A percentile compares a stretch with the other conserved stretches of the same genome.
Conservation (phyloP, 1,140 invertebrate genomes). For the Ceratoteleas bidentatus region DNA sequence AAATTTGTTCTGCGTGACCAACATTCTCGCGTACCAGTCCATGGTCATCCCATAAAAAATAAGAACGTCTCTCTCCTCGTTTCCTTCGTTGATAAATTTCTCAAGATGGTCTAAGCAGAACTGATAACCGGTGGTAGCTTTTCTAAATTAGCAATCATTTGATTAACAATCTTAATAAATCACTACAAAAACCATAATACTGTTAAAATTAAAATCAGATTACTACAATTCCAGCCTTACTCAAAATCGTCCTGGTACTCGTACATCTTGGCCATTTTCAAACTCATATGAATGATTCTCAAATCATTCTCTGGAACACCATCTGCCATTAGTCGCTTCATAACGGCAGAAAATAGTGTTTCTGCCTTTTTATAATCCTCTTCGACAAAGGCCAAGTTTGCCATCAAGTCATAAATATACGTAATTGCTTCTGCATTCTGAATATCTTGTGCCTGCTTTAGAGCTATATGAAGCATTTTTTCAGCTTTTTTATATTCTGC, state of each 20-base stretch:
- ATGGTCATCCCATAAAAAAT: constrained; percentile 87
- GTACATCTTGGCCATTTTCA: constrained; percentile 88
- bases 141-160: constrained; percentile 75
- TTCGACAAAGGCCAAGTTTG: constrained; percentile 91
- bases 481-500: constrained; percentile 91
- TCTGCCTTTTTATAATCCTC: constrained; percentile 91
- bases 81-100: constrained; percentile 81
- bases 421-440: constrained; percentile 88
- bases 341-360: constrained; percentile 89
- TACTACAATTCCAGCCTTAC: constrained; percentile 67
- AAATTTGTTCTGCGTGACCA: constrained; percentile 85
- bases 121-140: constrained; percentile 88
- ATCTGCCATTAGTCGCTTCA: constrained; percentile 87
- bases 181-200: too few species aligned
- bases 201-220: too few species aligned
- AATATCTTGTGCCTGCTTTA: constrained; percentile 90
- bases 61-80: constrained; percentile 83
- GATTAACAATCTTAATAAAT: too few species aligned
- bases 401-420: constrained; percentile 95
- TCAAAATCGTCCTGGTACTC: constrained; percentile 84
- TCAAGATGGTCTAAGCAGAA: constrained; percentile 88
- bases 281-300: constrained; percentile 88
- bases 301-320: constrained; percentile 88
- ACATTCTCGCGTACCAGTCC: constrained; percentile 91
- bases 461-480: constrained; percentile 90